These are phyloP conservation scores for Cloeon dipterum DNA, from an alignment of 2,888 invertebrate species.

Conservation along the genomic window DNA sequence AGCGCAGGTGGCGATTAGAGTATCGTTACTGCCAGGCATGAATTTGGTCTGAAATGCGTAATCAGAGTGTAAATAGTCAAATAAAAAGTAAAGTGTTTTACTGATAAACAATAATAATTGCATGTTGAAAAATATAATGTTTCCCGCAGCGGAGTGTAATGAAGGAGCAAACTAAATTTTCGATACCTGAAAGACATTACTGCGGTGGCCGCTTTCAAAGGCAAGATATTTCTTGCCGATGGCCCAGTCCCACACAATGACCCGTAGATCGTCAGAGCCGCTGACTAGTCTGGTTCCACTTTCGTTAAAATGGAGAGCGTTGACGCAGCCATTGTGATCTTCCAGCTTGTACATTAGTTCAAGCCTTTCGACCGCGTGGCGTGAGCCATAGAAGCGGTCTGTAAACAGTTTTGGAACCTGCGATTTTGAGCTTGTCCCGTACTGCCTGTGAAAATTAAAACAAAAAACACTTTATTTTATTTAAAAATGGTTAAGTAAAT, in stretches of 20 bases:
- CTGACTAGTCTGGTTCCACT: conserved; percentile 57
- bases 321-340: conserved; percentile 75
- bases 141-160: no score
- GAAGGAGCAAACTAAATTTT: no score
- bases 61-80: no score
- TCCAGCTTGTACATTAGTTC: conserved; percentile 52
- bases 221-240: conserved; percentile 34
- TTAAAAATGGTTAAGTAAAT: no score
- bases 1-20: conserved; percentile 69
- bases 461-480: neutral
- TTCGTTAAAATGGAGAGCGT: conserved; percentile 73
- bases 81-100: neutral
- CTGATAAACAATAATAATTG: no score
- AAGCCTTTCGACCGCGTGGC: conserved; percentile 60
- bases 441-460: conserved; percentile 12
- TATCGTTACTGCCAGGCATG: conserved; percentile 50
- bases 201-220: conserved; percentile 59
- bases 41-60: conserved; percentile 46
- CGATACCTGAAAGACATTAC: conserved; percentile 63
- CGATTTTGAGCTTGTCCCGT: conserved; percentile 21
- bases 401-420: conserved; percentile 31
- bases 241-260: conserved; percentile 85
- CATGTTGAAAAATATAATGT: no score
- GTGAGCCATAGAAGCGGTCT: conserved; percentile 51
- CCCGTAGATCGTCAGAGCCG: conserved; percentile 73